A percentile compares a stretch with the other conserved stretches of the same genome.
These are phyloP conservation scores for Temnothorax nylanderi DNA, from an alignment of 1,140 invertebrate genomes.

Conservation along the genomic window DNA sequence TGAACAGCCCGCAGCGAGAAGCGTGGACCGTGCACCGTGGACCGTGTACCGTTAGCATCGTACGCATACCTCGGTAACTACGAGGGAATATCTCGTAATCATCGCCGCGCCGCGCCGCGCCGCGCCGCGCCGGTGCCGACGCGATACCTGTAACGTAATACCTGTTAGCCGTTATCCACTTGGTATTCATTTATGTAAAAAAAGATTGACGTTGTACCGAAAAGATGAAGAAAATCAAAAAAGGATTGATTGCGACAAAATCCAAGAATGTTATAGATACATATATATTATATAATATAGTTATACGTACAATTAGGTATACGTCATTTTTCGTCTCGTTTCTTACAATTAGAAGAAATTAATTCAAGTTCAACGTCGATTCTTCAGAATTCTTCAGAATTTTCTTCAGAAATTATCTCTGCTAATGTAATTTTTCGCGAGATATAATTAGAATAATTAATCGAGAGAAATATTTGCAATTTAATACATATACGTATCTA, in stretches of 20 bases:
- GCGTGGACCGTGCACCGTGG: slow-evolving; percentile 76
- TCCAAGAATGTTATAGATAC: background rate
- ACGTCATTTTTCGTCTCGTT: background rate
- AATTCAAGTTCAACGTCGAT: background rate
- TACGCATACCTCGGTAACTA: slow-evolving; percentile 76
- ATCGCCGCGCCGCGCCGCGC: too few relatives aligned
- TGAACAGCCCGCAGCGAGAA: slow-evolving; percentile 36
- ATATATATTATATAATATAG: too few relatives aligned
- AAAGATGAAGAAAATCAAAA: background rate
- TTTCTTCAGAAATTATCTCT: background rate
- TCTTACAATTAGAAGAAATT: background rate
- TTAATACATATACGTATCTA: background rate
- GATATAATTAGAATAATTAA: background rate
- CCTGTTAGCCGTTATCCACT: slow-evolving; percentile 26
- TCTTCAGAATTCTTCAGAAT: background rate
- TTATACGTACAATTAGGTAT: too few relatives aligned
- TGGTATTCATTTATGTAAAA: background rate
- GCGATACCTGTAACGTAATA: slow-evolving; percentile 37
- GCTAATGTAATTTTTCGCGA: background rate
- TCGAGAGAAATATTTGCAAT: background rate
- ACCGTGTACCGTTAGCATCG: slow-evolving; percentile 81
- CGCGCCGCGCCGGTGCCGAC: slow-evolving; percentile 8
- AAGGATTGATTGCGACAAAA: background rate
- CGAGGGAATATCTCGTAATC: slow-evolving; percentile 70
- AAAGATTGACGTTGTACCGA: background rate